Conservation (phyloP, 2,113 vertebrate species). For the Pandion haliaetus region DNA sequence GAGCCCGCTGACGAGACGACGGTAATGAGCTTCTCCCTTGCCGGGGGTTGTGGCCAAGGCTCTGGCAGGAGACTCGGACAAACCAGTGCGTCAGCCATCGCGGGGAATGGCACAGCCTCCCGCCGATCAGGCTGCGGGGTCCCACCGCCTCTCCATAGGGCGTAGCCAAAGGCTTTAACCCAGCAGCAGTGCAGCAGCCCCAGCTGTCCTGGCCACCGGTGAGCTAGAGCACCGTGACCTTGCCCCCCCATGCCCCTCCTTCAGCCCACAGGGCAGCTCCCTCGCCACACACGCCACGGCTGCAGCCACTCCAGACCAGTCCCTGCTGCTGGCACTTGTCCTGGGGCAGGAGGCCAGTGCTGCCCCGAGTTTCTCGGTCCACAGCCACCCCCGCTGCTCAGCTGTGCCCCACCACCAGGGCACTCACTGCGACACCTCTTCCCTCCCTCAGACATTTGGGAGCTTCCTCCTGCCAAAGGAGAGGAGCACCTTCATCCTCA, state of each 20-base stretch:
- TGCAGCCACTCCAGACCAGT: background rate
- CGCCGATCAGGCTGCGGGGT: too few relatives aligned
- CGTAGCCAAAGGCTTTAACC: background rate
- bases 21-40: background rate
- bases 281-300: background rate
- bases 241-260: background rate
- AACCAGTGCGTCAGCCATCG: background rate
- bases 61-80: background rate
- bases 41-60: background rate
- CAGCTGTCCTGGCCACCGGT: background rate
- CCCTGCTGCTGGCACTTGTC: background rate
- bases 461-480: background rate
- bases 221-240: background rate
- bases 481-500: background rate
- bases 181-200: background rate
- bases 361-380: background rate
- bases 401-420: background rate
- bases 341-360: background rate
- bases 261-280: background rate
- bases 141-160: background rate
- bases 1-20: rapidly evolving
- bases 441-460: background rate
- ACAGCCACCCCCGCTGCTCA: background rate
- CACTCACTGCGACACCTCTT: background rate
- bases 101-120: background rate